Percentiles rank a stretch among this genome's conserved stretches.
These are phyloP conservation scores for Globia sparganii DNA, from an alignment of 2,888 invertebrate genomes.

Conservation along the genomic window DNA sequence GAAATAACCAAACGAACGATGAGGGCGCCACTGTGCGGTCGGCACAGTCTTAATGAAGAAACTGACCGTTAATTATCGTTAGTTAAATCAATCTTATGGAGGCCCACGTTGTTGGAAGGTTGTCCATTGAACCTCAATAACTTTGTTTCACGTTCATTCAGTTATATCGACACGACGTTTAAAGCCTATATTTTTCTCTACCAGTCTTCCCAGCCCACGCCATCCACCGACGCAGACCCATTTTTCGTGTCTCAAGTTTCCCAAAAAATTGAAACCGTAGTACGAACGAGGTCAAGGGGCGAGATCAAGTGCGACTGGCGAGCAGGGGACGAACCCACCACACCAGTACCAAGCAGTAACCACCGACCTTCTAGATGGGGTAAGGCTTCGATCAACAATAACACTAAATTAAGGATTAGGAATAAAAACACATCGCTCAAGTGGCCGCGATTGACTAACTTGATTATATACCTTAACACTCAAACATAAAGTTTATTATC, in stretches of 20 bases:
- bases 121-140: too few relatives aligned
- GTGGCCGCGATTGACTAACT: too few relatives aligned
- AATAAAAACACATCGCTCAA: too few relatives aligned
- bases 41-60: too few relatives aligned
- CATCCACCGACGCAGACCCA: constrained; percentile 14
- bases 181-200: background rate
- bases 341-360: constrained; percentile 38
- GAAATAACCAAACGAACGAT: too few relatives aligned
- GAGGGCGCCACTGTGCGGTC: too few relatives aligned
- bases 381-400: constrained; percentile 51
- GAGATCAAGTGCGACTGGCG: constrained; percentile 90
- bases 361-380: constrained; percentile 83
- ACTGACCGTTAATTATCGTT: too few relatives aligned
- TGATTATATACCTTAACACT: too few relatives aligned
- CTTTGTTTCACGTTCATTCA: too few relatives aligned
- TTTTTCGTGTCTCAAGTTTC: constrained; percentile 65
- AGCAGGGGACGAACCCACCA: constrained; percentile 61
- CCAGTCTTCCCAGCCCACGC: constrained; percentile 21
- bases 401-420: background rate
- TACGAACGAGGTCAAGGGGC: constrained; percentile 77
- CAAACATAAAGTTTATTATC: too few relatives aligned
- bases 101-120: too few relatives aligned
- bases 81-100: too few relatives aligned
- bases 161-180: background rate
- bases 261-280: constrained; percentile 85